Base-by-base conservation (phyloP, 1,140 invertebrate species). In the Andrena cerasifolii region DNA sequence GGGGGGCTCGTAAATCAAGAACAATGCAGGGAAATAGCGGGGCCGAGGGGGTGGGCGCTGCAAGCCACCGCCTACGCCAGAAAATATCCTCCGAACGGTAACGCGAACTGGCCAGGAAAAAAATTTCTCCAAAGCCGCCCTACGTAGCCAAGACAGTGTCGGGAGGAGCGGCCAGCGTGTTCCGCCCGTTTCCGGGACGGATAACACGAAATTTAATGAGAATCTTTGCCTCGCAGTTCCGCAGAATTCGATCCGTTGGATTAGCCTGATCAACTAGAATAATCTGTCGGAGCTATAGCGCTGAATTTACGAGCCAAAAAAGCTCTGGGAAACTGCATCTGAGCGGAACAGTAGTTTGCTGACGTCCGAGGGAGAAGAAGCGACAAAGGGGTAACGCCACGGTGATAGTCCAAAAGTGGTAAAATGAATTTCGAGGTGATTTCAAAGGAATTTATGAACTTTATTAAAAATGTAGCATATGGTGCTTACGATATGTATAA, bases 1-100 rank as follows among this genome's bases (percentile, higher is more conserved):
- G 68, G 65, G 84, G 77, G 83, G 67, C 80, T 83, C 83, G 77
- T 86, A 86, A 86, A 86, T 86, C 84, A 86, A 80, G 84, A 85
- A 85, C 83, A 86, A 86, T 86, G 79, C 78, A 24, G 73, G 70
- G 68, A 80, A 85, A 80, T 85, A 78, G 61, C 73, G 61, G 21
- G 47, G 78, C 18, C 51, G 78, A 71, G 56, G 54, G 51, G 67
- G 53, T 24, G 51, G 28, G 61, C 54, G 28, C 26, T 45, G 67
- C 54, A 62, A 73, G 65, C 53, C 78, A 71, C 58, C 54, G 43
- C n/a, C 74, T 43, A 26, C 61, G 54, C 58, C 53, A 24, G 47
- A 47, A 56, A 75, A 68, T 73, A 53, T 58, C 43, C 31, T 51
- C 16, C 16, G 26, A 7, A 10, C 36, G 53, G n/a, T 7, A 10